Evolutionary conservation across 2,113 vertebrate species (phyloP), one percentile per base, ranked within the genome.

Genomic region (Bos javanicus): DNA sequence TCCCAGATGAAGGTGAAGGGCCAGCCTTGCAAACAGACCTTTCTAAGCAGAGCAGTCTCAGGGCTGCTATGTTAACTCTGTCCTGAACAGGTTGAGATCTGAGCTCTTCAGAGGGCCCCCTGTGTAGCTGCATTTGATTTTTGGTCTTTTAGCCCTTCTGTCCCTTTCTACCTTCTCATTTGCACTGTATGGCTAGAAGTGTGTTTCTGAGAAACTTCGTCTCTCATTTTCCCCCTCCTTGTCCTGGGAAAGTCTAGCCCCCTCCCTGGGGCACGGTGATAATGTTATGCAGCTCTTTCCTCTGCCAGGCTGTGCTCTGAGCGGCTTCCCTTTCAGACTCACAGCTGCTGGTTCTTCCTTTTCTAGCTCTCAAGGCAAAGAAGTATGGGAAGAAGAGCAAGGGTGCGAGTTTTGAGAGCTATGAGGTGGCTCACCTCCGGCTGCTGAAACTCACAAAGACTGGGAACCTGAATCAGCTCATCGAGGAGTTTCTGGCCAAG

Each of bases 321-420:
- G 9, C 0, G 2, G 8, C 25, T 60, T 46, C 21, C 21, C 5
- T 9, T 33, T 2, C 15, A 25, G 17, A n/a, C 25, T 43, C 46
- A 14, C 5, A 0, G 11, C 76, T 21, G 7, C 46, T 14, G 43
- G 19, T 30, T 48, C 62, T 36, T 25, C 82, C 78, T 84, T 39
- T 19, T 19, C 19, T 91, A 99, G 99, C 57, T 33, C 5, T 83
- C 26, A 98, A 98, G 94, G 94, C 62, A 7, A 98, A 56, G 25
- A 95, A 97, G 39, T 17, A 2, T 0, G 83, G 64, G 25, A 98
- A 74, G 90, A 17, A 1, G 80, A 95, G 17, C 48, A 98, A 98
- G 56, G 94, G 43, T 0, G 98, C 99, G 92, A 98, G 98, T 54
- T 96, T 98, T 0, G 98, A 99, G 97, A 98, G 96, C 71, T 98